phyloP scores from a whole-genome alignment of 2,888 invertebrate genomes.

The Sinodicranocentrus sp. region DNA sequence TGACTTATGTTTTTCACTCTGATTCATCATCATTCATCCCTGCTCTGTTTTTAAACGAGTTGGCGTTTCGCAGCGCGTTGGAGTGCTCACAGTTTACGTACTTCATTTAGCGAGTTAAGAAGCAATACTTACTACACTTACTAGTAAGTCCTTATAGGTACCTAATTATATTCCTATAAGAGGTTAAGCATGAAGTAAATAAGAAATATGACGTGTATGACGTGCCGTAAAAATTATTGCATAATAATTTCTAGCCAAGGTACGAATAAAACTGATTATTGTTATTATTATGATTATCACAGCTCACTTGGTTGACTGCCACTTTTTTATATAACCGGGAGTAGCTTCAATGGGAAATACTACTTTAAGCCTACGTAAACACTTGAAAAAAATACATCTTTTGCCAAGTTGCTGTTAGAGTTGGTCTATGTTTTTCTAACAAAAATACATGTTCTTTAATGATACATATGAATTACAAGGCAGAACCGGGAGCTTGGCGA shows the following conservation, averaged over 20 bases:
- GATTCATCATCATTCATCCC: not conserved
- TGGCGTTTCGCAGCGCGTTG: too few species aligned
- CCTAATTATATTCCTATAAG: not conserved
- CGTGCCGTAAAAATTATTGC: constrained; percentile 27
- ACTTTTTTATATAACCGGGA: too few species aligned
- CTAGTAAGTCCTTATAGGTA: not conserved
- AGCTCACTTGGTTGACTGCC: not conserved
- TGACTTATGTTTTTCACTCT: not conserved
- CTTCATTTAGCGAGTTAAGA: not conserved
- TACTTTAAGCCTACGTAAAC: constrained; percentile 14
- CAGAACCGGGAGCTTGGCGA: constrained; percentile 1
- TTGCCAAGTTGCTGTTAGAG: constrained; percentile 1
- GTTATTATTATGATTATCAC: constrained; percentile 25
- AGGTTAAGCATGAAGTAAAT: not conserved
- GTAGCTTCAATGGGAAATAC: not conserved
- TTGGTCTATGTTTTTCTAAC: not conserved
- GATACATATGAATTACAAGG: constrained; percentile 4
- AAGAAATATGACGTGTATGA: constrained; percentile 1
- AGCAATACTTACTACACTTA: constrained; percentile 1
- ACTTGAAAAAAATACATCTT: constrained; percentile 9
- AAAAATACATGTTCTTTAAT: too few species aligned
- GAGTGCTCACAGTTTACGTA: not conserved
- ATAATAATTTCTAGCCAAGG: constrained; percentile 27
- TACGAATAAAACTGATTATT: constrained; percentile 8
- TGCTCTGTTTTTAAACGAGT: not conserved